Base-by-base conservation (phyloP, 2,797 vertebrate species). In the Falco peregrinus region DNA sequence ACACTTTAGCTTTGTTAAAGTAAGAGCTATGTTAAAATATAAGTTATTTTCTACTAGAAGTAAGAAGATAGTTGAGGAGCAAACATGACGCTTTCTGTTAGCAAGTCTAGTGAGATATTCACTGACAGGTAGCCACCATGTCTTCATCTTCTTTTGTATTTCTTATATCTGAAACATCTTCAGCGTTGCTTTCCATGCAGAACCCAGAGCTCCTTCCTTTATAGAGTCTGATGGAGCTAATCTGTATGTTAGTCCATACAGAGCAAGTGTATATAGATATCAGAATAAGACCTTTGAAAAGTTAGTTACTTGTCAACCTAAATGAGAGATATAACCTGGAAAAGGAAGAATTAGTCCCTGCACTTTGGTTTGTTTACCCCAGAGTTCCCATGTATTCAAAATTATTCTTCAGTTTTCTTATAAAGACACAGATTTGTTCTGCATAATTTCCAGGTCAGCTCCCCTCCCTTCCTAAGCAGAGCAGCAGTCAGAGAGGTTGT, bases 401-500 rank as follows among this genome's bases (percentile, higher is more conserved):
- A 54, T 47, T 47, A 28, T 6, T 61, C 21, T 74, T 79, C 11
- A 22, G 0, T 6, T 47, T 68, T 76, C 33, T 53, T 70, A 3
- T 57, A 39, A 79, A 73, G 11, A 20, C 18, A 39, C 1, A 61
- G 7, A 35, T 87, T 50, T 47, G 1, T 31, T 63, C 35, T 47
- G 9, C 5, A 10, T 47, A 15, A 43, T 63, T 83, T 67, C 31
- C 47, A 13, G 25, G 19, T 45, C 10, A 59, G 5, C 1, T 53
- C 13, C 63, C 43, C 86, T 86, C 7, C 33, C 16, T 85, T 80
- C 65, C 3, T 28, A 77, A 51, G 10, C 20, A 56, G 9, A 39
- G 3, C 17, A 35, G 2, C 0, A 1, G 25, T 56, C 41, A 86
- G 13, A 69, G 25, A 18, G 8, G 6, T 63, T 80, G 13, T 14